A percentile compares a stretch with the other conserved stretches of the same genome.
Conservation (phyloP, 2,888 invertebrate species). For the Choreutis nemorana region DNA sequence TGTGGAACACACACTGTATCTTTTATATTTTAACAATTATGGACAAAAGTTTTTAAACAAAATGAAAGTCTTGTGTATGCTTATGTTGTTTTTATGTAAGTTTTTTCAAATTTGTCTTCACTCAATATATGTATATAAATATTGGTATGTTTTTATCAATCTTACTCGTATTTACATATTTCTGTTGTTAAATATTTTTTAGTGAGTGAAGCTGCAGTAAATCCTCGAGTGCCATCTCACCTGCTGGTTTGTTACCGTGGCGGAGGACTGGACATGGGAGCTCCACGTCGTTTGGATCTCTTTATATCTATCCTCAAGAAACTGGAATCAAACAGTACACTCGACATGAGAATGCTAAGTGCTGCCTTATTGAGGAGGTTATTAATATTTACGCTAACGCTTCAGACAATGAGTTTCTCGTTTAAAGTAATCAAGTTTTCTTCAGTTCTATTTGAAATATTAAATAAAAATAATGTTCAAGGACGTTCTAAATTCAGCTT, state of each 20-base stretch:
- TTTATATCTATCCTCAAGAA: conserved; percentile 69
- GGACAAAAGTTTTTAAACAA: conserved; percentile 8
- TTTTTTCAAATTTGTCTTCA: background rate
- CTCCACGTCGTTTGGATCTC: conserved; percentile 67
- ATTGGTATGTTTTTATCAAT: conserved; percentile 3
- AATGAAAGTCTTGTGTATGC: conserved; percentile 21
- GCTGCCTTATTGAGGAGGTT: conserved; percentile 68
- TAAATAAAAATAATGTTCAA: too few relatives aligned
- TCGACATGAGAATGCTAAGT: conserved; percentile 64
- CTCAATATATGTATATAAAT: background rate
- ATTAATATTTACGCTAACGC: conserved; percentile 6
- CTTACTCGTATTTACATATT: too few relatives aligned
- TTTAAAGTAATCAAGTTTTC: too few relatives aligned
- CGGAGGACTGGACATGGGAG: conserved; percentile 44
- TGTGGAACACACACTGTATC: background rate
- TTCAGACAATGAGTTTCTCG: background rate
- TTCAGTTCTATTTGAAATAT: too few relatives aligned
- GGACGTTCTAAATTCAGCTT: too few relatives aligned
- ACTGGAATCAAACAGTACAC: conserved; percentile 61
- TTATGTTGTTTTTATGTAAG: conserved; percentile 14
- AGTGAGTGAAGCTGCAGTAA: conserved; percentile 30
- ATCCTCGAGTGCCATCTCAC: conserved; percentile 62
- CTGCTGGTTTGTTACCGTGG: conserved; percentile 67
- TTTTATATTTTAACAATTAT: too few relatives aligned
- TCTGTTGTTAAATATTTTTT: conserved; percentile 8